A percentile compares a stretch with the other conserved stretches of the same genome.
These are phyloP conservation scores for Himalopsyche kuldschensis DNA, from an alignment of 2,888 invertebrate species.

Conservation along the genomic window DNA sequence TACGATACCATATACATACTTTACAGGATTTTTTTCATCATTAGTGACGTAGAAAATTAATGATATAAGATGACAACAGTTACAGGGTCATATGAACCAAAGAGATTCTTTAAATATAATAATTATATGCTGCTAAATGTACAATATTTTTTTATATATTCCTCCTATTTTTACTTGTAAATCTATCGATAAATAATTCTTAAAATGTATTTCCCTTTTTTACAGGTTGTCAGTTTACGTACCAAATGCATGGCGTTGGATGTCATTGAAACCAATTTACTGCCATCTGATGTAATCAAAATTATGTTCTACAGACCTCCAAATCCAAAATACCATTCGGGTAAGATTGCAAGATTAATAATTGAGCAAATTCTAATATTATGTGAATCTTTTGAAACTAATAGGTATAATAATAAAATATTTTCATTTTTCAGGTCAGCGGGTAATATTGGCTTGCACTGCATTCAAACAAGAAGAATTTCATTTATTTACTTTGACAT, in stretches of 20 bases:
- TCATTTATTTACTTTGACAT: constrained; percentile 94
- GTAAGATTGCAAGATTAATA: constrained; percentile 44
- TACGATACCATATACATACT: too few relatives aligned
- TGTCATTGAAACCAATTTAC: constrained; percentile 88
- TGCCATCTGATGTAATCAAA: constrained; percentile 93
- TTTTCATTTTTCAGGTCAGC: constrained; percentile 66
- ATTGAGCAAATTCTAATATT: not conserved
- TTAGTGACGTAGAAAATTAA: too few relatives aligned
- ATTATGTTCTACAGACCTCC: constrained; percentile 95
- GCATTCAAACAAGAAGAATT: constrained; percentile 87
- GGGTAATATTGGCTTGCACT: constrained; percentile 90
- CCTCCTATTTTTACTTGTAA: too few relatives aligned
- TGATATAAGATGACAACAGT: too few relatives aligned
- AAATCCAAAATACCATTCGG: constrained; percentile 87
- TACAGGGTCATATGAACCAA: too few relatives aligned
- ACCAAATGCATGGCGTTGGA: constrained; percentile 91
- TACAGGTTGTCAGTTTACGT: constrained; percentile 83
- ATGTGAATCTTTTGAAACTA: not conserved
- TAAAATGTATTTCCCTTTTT: constrained; percentile 15
- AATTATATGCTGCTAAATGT: too few relatives aligned
- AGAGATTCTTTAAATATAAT: too few relatives aligned
- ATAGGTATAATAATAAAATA: not conserved
- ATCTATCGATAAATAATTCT: too few relatives aligned
- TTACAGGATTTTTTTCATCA: too few relatives aligned
- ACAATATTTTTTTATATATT: too few relatives aligned